A percentile compares a stretch with the other conserved stretches of the same genome.
phyloP scores from a whole-genome alignment of 2,113 vertebrate genomes.

The Abramis brama region DNA sequence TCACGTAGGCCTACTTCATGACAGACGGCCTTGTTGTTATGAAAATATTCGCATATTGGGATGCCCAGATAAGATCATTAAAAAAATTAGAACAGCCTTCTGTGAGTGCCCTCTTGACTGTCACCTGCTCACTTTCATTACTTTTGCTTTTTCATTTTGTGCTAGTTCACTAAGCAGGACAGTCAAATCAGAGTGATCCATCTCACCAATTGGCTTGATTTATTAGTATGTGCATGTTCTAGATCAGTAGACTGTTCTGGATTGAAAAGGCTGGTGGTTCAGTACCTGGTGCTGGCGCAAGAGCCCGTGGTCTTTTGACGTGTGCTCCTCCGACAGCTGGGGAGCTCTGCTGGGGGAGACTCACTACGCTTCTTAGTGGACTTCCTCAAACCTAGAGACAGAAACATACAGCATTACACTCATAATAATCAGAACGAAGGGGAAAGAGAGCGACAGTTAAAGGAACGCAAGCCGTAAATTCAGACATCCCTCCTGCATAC shows the following conservation, averaged over 20 bases:
- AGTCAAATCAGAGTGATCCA: too few relatives aligned
- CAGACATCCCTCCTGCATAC: too few relatives aligned
- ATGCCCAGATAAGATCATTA: background rate
- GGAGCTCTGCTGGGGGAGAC: slow-evolving; percentile 99
- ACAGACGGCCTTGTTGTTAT: background rate
- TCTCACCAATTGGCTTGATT: too few relatives aligned
- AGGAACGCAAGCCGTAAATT: too few relatives aligned
- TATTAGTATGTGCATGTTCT: background rate
- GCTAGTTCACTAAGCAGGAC: background rate
- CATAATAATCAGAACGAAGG: background rate
- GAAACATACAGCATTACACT: slow-evolving; percentile 22
- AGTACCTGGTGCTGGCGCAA: slow-evolving; percentile 99
- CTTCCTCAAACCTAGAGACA: slow-evolving; percentile 88
- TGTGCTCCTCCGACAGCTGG: slow-evolving; percentile 99
- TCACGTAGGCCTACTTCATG: too few relatives aligned
- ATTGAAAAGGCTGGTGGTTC: background rate
- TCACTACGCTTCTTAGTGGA: slow-evolving; percentile 99
- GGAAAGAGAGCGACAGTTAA: background rate
- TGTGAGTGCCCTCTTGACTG: background rate
- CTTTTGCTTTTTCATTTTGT: background rate
- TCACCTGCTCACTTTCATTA: background rate
- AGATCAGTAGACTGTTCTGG: background rate
- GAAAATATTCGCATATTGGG: background rate
- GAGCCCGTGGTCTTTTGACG: slow-evolving; percentile 99
- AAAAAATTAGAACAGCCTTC: background rate